Percentiles rank a stretch among this genome's conserved stretches.
Conservation (phyloP, 2,888 invertebrate genomes). For the Drosophila meridionalis region DNA sequence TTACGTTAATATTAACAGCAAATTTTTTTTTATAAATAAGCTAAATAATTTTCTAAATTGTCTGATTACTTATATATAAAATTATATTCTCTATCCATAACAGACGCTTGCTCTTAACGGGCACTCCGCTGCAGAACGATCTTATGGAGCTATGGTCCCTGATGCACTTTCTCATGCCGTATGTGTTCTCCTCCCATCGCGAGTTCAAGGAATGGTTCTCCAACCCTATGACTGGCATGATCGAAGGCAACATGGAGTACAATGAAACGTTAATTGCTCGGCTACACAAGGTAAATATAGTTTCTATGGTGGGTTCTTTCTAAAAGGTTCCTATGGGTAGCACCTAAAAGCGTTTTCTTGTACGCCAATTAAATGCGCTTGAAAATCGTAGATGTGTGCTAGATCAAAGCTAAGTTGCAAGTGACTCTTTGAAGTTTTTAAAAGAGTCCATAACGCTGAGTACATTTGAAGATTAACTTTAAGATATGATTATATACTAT, state of each 20-base stretch:
- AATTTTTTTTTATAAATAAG: background rate
- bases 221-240: slow-evolving; percentile 98
- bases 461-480: slow-evolving; percentile 22
- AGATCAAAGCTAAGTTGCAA: slow-evolving; percentile 64
- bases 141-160: slow-evolving; percentile 98
- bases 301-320: slow-evolving; percentile 25
- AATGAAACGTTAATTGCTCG: slow-evolving; percentile 95
- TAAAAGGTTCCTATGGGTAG: background rate
- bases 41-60: background rate
- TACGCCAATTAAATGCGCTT: slow-evolving; percentile 49
- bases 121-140: slow-evolving; percentile 98
- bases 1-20: background rate
- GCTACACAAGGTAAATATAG: slow-evolving; percentile 91
- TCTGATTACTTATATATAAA: background rate
- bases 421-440: slow-evolving; percentile 36
- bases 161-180: slow-evolving; percentile 99
- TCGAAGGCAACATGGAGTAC: slow-evolving; percentile 96
- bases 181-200: slow-evolving; percentile 97
- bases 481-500: background rate
- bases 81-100: background rate
- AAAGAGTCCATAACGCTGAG: slow-evolving; percentile 45
- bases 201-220: slow-evolving; percentile 99
- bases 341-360: slow-evolving; percentile 77
- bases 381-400: slow-evolving; percentile 76
- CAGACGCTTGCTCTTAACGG: slow-evolving; percentile 95